Base-by-base conservation (phyloP, 2,888 invertebrate species). In the Eupithecia subfuscata region DNA sequence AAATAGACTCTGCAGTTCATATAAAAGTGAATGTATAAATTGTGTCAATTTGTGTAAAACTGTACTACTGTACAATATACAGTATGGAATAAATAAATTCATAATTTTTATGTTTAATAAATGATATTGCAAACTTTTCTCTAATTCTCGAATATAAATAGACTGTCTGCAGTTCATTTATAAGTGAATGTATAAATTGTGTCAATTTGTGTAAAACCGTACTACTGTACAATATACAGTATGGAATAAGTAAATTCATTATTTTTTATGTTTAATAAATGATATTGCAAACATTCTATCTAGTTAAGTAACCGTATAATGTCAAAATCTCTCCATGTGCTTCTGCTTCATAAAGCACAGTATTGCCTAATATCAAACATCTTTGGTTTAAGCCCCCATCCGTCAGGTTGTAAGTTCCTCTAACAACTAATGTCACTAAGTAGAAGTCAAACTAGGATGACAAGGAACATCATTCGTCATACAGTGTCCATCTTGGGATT, bases 401-500 rank as follows among this genome's bases (percentile, higher is more conserved):
- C 22, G 16, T 45, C 18, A 7, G 74, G 52, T 14, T 25, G 43
- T n/a, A 14, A 22, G 43, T 34, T 34, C 25, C 18, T 34, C 25
- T 25, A 67, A 43, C 43, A 43, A 43, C 68, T 68, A 68, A 43
- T 14, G 22, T 25, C 37, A 67, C 11, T n/a, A 40, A 37, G 65
- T 11, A 37, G 22, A 9, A 67, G 40, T 12, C 22, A 34, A n/a
- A 67, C n/a, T 25, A 70, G 52, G 18, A 75, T 48, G 25, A 70
- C 18, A 37, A 25, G 6, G n/a, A 40, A 48, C 22, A 71, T 43
- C 43, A 8, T 73, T 70, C 40, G 70, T 77, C 75, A 77, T 75
- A 94, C 91, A 0, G 92, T 92, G 79, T 93, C 95, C 60, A 94
- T 89, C 84, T 91, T 92, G 37, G 86, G 85, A 82, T 89, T 90